These are phyloP conservation scores for Beroe ovata DNA, from an alignment of 37 sponge, comb jelly and placozoan species.

Conservation along the genomic window DNA sequence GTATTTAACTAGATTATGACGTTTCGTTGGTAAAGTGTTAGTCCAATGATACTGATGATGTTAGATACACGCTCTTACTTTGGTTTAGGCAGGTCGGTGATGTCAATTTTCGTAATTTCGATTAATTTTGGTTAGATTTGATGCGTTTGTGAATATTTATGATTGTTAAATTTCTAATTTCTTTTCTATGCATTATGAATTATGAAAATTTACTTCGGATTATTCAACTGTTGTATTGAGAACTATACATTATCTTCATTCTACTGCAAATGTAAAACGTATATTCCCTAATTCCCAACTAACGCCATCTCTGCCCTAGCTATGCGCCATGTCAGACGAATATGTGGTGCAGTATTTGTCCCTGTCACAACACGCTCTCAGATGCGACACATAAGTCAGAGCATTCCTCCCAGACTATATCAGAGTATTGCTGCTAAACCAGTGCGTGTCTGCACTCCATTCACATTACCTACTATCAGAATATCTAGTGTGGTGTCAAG, in stretches of 20 bases:
- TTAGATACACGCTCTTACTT: constrained; percentile 3
- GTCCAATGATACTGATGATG: constrained; percentile 7
- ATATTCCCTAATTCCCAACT: too few relatives aligned
- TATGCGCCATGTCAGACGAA: constrained; percentile 21
- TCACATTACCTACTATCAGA: background rate
- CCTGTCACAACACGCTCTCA: background rate
- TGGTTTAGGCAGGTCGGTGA: too few relatives aligned
- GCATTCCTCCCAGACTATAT: background rate
- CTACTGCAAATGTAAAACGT: too few relatives aligned
- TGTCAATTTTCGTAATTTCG: too few relatives aligned
- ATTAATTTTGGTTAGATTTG: too few relatives aligned
- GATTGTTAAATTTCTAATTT: too few relatives aligned
- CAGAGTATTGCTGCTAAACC: background rate
- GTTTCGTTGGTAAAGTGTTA: constrained; percentile 30
- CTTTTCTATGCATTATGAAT: too few relatives aligned
- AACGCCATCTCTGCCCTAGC: too few relatives aligned
- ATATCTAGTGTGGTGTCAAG: background rate
- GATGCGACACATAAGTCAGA: background rate
- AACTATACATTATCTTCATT: too few relatives aligned
- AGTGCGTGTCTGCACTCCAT: background rate
- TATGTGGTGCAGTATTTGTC: background rate
- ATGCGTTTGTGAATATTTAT: too few relatives aligned
- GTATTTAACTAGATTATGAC: constrained; percentile 41
- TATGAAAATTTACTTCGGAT: too few relatives aligned
- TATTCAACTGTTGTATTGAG: too few relatives aligned